These are phyloP conservation scores for Scartelaos histophorus DNA, from an alignment of 2,113 vertebrate species.

Conservation along the genomic window DNA sequence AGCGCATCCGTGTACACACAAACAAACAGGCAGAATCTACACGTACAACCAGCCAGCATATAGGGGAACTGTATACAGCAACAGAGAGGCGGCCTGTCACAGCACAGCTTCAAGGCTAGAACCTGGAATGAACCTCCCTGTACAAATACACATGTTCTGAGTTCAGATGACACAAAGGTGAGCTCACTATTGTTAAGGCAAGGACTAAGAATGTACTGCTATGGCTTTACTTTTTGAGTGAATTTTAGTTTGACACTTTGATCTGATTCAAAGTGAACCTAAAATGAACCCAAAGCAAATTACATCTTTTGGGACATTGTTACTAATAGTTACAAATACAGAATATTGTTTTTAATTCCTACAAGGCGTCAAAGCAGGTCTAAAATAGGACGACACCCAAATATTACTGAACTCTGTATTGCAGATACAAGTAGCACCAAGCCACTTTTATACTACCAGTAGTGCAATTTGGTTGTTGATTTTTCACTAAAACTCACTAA, in stretches of 20 bases:
- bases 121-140: background rate
- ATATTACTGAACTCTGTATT: too few relatives aligned
- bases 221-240: background rate
- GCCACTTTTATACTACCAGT: too few relatives aligned
- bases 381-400: too few relatives aligned
- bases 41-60: constrained; percentile 1
- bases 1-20: constrained; percentile 28
- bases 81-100: constrained; percentile 8
- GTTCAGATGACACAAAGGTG: constrained; percentile 18
- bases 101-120: constrained; percentile 13
- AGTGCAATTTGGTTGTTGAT: too few relatives aligned
- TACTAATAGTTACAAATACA: too few relatives aligned
- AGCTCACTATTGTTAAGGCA: constrained; percentile 50
- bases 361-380: too few relatives aligned
- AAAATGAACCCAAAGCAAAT: too few relatives aligned
- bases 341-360: too few relatives aligned
- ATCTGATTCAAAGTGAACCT: too few relatives aligned
- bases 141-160: constrained; percentile 15
- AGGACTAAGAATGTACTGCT: constrained; percentile 30
- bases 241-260: background rate
- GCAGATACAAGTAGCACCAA: too few relatives aligned
- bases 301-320: too few relatives aligned
- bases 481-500: too few relatives aligned
- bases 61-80: background rate
- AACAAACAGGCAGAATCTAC: constrained; percentile 15